A percentile compares a stretch with the other conserved stretches of the same genome.
Evolutionary conservation across 2,113 vertebrate genomes (phyloP).

Genomic region (Daubentonia madagascariensis): DNA sequence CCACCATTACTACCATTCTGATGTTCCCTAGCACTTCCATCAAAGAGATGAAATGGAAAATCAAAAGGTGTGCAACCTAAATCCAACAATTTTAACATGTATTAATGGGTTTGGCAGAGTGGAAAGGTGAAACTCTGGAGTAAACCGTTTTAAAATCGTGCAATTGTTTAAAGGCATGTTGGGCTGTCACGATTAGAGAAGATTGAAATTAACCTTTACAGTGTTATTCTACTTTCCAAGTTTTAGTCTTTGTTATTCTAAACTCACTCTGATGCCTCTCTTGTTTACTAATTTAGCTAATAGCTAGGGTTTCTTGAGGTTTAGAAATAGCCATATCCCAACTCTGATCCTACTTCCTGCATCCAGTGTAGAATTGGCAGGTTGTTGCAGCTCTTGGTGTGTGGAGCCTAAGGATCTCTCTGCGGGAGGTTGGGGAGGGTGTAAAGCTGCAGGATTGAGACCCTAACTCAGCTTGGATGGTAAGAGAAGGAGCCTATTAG

Average conservation of each 20-base stretch:
- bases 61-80: neutral
- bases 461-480: constrained; percentile 67
- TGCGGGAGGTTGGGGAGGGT: constrained; percentile 38
- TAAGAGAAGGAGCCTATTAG: constrained; percentile 74
- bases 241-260: neutral
- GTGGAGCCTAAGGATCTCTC: neutral
- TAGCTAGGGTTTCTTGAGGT: constrained; percentile 22
- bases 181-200: neutral
- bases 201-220: neutral
- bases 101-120: neutral
- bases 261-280: neutral
- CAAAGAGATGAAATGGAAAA: neutral
- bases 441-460: constrained; percentile 55
- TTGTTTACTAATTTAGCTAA: constrained; percentile 7
- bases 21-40: neutral
- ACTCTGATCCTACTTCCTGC: neutral
- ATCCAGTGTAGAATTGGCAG: constrained; percentile 22
- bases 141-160: neutral
- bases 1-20: neutral
- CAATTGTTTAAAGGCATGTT: neutral
- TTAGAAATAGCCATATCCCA: neutral
- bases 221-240: neutral
- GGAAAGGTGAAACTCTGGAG: neutral
- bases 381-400: neutral
- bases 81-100: neutral